phyloP scores from a whole-genome alignment of 2,888 invertebrate species.

The Drosophila greeni region DNA sequence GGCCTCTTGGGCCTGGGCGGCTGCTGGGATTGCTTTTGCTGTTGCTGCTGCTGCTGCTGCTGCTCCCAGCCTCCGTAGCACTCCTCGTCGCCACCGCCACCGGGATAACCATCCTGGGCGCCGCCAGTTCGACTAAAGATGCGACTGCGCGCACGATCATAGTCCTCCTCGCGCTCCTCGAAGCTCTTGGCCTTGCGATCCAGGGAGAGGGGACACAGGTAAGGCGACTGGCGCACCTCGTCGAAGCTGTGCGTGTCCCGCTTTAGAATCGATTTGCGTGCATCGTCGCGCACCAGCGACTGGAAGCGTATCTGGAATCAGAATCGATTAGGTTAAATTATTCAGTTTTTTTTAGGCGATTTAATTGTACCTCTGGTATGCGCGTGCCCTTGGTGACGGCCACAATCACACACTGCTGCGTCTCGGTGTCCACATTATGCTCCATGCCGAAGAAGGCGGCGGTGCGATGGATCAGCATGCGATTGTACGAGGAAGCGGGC shows the following conservation, averaged over 20 bases:
- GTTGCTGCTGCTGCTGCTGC: constrained; percentile 47
- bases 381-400: constrained; percentile 84
- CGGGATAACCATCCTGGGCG: constrained; percentile 66
- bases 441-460: constrained; percentile 96
- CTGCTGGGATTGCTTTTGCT: constrained; percentile 57
- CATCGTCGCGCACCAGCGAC: constrained; percentile 85
- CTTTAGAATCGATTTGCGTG: constrained; percentile 89
- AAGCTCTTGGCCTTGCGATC: constrained; percentile 89
- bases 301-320: constrained; percentile 82
- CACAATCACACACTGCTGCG: constrained; percentile 88
- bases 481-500: constrained; percentile 95
- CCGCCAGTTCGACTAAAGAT: constrained; percentile 83
- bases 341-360: neutral
- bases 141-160: constrained; percentile 89
- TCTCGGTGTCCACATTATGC: constrained; percentile 93
- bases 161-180: constrained; percentile 94
- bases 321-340: constrained; percentile 9
- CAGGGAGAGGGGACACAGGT: constrained; percentile 82
- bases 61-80: constrained; percentile 63
- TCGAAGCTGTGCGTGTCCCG: constrained; percentile 90
- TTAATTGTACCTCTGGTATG: constrained; percentile 76
- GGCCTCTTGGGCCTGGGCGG: constrained; percentile 71
- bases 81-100: constrained; percentile 63
- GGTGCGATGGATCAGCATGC: constrained; percentile 96
- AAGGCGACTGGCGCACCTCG: constrained; percentile 81